Percentiles rank a stretch among this genome's conserved stretches.
Evolutionary conservation across 2,797 vertebrate species (phyloP).

Genomic region (Cichlasoma orientale): DNA sequence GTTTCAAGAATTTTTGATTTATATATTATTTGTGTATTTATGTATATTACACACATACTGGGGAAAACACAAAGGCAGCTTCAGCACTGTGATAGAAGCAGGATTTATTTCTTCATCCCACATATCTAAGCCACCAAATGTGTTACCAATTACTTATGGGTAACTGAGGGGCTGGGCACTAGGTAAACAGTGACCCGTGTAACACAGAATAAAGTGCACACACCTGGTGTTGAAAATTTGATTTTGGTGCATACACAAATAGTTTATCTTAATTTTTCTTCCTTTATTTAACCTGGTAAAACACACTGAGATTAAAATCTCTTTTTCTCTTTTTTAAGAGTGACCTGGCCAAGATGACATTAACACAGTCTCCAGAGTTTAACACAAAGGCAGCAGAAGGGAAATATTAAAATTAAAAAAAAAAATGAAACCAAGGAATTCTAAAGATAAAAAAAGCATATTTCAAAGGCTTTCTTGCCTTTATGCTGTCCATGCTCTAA

Average conservation of each 20-base stretch:
- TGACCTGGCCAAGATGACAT: too few species aligned
- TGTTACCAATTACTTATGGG: background rate
- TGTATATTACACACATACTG: background rate
- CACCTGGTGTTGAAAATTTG: background rate
- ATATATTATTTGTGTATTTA: background rate
- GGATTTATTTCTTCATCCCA: background rate
- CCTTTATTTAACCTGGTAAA: too few species aligned
- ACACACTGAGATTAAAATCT: too few species aligned
- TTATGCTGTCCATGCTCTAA: background rate
- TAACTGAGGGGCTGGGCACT: background rate
- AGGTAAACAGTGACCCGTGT: background rate
- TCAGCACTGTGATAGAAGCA: background rate
- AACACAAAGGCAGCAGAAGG: too few species aligned
- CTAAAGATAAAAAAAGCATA: too few species aligned
- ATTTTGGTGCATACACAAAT: background rate
- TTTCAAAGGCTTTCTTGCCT: background rate
- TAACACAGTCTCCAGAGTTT: too few species aligned
- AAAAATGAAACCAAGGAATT: too few species aligned
- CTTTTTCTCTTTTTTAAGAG: too few species aligned
- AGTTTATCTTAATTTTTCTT: background rate
- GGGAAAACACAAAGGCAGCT: background rate
- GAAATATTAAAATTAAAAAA: too few species aligned
- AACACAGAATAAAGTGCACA: background rate
- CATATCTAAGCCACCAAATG: background rate
- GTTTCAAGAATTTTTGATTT: background rate